Percentiles rank a stretch among this genome's conserved stretches.
phyloP scores from a whole-genome alignment of 2,113 vertebrate genomes.

The Microtus richardsoni region DNA sequence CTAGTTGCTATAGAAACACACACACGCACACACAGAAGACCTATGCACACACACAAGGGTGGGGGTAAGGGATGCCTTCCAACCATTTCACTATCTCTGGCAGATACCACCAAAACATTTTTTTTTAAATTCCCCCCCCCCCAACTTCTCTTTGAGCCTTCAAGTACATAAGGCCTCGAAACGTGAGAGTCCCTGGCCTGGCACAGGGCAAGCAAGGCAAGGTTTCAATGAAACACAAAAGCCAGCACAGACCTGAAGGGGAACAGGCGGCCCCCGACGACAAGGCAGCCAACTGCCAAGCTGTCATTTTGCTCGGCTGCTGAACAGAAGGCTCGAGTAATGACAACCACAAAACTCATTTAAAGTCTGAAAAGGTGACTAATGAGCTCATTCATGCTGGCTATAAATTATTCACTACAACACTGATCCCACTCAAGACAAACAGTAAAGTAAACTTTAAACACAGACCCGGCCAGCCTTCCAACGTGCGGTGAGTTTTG shows the following conservation, averaged over 20 bases:
- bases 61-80: not conserved
- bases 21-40: not conserved
- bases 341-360: constrained; percentile 88
- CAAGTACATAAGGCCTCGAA: constrained; percentile 55
- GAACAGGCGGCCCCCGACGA: constrained; percentile 70
- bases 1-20: not conserved
- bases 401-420: constrained; percentile 90
- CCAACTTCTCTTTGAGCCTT: constrained; percentile 49
- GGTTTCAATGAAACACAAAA: constrained; percentile 73
- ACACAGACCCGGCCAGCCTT: constrained; percentile 78
- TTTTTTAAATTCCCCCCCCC: not conserved
- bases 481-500: not conserved
- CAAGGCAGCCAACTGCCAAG: constrained; percentile 81
- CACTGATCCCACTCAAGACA: constrained; percentile 86
- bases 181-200: constrained; percentile 42
- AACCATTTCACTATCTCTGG: constrained; percentile 15
- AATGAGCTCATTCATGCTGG: constrained; percentile 90
- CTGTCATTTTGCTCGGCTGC: constrained; percentile 72
- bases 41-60: not conserved
- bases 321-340: constrained; percentile 86
- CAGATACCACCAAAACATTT: not conserved
- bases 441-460: constrained; percentile 88
- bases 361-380: constrained; percentile 91
- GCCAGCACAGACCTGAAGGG: constrained; percentile 69
- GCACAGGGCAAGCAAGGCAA: not conserved